A percentile compares a stretch with the other conserved stretches of the same genome.
These are phyloP conservation scores for Cyprinodon diabolis DNA, from an alignment of 2,797 vertebrate genomes.

Conservation along the genomic window DNA sequence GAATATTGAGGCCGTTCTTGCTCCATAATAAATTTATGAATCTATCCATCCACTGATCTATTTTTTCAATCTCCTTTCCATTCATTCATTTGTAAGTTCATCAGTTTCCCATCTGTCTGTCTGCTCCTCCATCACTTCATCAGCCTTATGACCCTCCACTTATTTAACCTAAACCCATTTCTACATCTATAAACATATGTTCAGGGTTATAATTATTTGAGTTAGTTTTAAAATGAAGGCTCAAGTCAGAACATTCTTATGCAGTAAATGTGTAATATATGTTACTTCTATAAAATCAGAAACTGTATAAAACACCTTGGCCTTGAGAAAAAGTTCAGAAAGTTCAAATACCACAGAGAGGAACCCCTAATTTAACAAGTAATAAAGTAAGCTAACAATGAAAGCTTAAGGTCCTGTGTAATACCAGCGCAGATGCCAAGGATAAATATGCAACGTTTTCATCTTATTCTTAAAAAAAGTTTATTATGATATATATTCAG, in stretches of 20 bases:
- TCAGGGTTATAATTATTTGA: not conserved
- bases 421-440: not conserved
- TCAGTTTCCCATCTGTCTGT: not conserved
- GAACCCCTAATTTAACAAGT: not conserved
- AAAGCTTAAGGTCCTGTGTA: not conserved
- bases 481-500: slow-evolving; percentile 69
- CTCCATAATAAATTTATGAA: not conserved
- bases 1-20: not conserved
- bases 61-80: too few species aligned
- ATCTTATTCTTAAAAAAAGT: slow-evolving; percentile 70
- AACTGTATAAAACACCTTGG: not conserved
- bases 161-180: not conserved
- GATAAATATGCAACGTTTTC: not conserved
- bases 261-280: not conserved
- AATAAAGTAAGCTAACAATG: not conserved
- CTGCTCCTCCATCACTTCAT: not conserved
- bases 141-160: not conserved
- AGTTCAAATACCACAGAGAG: slow-evolving; percentile 18
- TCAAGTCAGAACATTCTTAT: not conserved
- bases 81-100: not conserved
- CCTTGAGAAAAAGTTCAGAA: slow-evolving; percentile 9
- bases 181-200: not conserved
- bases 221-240: not conserved
- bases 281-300: not conserved
- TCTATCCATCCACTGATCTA: not conserved